Evolutionary conservation across 2,888 invertebrate genomes (phyloP).

Genomic region (Drosophila pseudotakahashii): DNA sequence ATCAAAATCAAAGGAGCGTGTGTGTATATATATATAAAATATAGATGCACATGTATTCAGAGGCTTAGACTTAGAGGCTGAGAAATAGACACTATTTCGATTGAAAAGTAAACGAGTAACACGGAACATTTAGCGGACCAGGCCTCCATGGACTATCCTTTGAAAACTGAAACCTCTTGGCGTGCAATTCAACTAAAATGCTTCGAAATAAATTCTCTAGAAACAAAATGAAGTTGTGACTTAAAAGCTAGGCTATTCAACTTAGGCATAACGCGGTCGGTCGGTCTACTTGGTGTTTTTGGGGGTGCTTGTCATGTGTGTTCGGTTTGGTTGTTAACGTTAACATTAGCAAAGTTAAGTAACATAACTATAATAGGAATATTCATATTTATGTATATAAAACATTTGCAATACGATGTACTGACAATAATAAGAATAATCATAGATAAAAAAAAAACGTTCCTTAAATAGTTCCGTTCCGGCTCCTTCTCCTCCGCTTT

Average conservation of each 20-base stretch:
- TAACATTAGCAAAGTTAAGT: constrained; percentile 39
- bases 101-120: constrained; percentile 27
- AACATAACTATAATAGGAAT: constrained; percentile 35
- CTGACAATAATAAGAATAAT: constrained; percentile 23
- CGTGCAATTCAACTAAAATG: constrained; percentile 59
- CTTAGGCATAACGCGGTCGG: constrained; percentile 24
- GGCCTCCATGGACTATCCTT: not conserved
- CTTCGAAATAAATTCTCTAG: constrained; percentile 41
- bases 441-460: constrained; percentile 10
- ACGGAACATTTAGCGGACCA: constrained; percentile 24
- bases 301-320: constrained; percentile 25
- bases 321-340: constrained; percentile 3
- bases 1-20: not conserved
- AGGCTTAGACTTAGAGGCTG: constrained; percentile 5
- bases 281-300: constrained; percentile 2
- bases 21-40: constrained; percentile 2
- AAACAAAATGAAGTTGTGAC: constrained; percentile 24
- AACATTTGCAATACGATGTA: constrained; percentile 38
- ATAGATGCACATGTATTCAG: constrained; percentile 13
- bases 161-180: not conserved
- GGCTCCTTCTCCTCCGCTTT: not conserved
- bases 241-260: constrained; percentile 31
- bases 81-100: constrained; percentile 23
- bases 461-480: constrained; percentile 5
- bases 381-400: constrained; percentile 17